Evolutionary conservation across 2,888 invertebrate genomes (phyloP).

Genomic region (Toxonevra muliebris): DNA sequence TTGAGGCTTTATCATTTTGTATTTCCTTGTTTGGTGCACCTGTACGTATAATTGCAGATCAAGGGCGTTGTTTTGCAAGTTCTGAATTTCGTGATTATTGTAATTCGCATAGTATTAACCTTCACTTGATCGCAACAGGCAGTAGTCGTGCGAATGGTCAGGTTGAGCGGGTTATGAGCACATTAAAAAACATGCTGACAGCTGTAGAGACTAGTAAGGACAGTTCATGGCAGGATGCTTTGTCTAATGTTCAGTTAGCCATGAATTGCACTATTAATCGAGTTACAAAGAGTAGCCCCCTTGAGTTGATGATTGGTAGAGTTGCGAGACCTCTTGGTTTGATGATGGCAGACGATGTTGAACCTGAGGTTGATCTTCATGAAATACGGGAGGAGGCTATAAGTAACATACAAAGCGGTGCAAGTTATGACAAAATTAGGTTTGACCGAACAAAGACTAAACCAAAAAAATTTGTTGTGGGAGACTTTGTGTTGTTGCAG

Average conservation of each 20-base stretch:
- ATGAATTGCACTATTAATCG: slow-evolving; percentile 15
- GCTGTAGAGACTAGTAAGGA: slow-evolving; percentile 21
- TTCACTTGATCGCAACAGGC: slow-evolving; percentile 7
- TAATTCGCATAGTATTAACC: too few species aligned
- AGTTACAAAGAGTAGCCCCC: not conserved
- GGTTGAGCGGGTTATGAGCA: slow-evolving; percentile 22
- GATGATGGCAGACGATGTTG: not conserved
- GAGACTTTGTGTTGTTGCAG: slow-evolving; percentile 28
- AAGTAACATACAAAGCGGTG: slow-evolving; percentile 14
- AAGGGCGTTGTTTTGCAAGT: too few species aligned
- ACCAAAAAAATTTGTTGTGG: slow-evolving; percentile 20
- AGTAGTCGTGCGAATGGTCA: slow-evolving; percentile 23
- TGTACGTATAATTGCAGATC: too few species aligned
- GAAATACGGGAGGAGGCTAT: slow-evolving; percentile 29
- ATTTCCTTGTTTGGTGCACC: too few species aligned
- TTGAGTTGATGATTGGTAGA: too few species aligned
- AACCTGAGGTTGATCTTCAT: slow-evolving; percentile 8
- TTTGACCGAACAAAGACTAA: slow-evolving; percentile 25
- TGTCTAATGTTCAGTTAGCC: too few species aligned
- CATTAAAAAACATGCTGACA: slow-evolving; percentile 24
- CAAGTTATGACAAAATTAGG: slow-evolving; percentile 18
- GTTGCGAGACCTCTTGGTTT: not conserved
- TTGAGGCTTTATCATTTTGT: too few species aligned
- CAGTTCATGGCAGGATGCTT: slow-evolving; percentile 18
- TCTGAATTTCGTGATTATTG: too few species aligned